Percentiles rank a stretch among this genome's conserved stretches.
Evolutionary conservation across 2,888 invertebrate genomes (phyloP).

Genomic region (Chymomyza fuscimana): DNA sequence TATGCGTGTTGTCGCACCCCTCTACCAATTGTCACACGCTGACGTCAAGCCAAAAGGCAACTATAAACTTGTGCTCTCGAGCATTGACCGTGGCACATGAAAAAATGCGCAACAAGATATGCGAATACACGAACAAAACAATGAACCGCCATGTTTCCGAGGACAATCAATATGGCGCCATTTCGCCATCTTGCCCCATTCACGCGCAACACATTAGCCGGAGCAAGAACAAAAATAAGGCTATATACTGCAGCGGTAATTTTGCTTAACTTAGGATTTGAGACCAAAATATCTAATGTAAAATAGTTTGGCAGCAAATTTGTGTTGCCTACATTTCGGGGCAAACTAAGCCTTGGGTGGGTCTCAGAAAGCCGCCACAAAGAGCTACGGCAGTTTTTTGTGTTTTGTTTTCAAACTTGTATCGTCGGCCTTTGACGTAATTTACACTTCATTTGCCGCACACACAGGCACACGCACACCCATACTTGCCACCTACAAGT

Average conservation of each 20-base stretch:
- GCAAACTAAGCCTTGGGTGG: neutral
- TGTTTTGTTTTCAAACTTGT: constrained; percentile 26
- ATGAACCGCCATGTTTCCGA: neutral
- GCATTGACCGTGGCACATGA: constrained; percentile 62
- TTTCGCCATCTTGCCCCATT: neutral
- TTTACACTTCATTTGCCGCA: constrained; percentile 66
- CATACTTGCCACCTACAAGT: constrained; percentile 23
- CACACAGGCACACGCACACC: constrained; percentile 32
- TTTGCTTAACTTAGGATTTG: neutral
- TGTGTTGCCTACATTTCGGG: constrained; percentile 35
- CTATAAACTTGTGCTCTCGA: constrained; percentile 19
- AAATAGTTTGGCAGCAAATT: neutral
- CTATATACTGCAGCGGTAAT: neutral
- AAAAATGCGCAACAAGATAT: constrained; percentile 69
- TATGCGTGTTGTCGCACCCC: neutral
- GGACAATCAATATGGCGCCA: neutral
- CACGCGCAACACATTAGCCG: neutral
- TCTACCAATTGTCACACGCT: constrained; percentile 19
- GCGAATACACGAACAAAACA: constrained; percentile 1
- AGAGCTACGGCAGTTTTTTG: neutral
- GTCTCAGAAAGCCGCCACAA: neutral
- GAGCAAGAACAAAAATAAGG: neutral
- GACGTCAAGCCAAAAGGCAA: constrained; percentile 55
- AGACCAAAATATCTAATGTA: neutral
- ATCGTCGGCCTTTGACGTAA: constrained; percentile 51